Percentiles rank a stretch among this genome's conserved stretches.
Conservation (phyloP, 30 jellyfish, hydroid and myxozoan genomes). For the Clytia hemisphaerica region DNA sequence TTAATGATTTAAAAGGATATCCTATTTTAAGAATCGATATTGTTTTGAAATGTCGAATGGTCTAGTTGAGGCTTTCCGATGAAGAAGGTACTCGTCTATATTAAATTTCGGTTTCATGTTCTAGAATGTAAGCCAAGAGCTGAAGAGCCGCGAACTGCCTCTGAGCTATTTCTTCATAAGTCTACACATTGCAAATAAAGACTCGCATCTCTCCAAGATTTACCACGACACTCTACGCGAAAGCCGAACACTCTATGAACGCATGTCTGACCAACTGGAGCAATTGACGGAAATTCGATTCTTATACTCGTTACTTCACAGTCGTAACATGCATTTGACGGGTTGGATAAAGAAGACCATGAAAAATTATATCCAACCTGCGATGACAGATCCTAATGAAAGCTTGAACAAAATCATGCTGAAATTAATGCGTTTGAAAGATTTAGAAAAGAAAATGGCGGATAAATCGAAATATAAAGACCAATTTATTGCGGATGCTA, state of each 20-base stretch:
- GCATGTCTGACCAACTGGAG: constrained; percentile 26
- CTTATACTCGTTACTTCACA: constrained; percentile 53
- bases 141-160: constrained; percentile 66
- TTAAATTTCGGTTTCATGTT: neutral
- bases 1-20: too few relatives aligned
- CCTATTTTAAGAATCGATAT: too few relatives aligned
- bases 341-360: constrained; percentile 57
- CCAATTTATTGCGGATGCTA: constrained; percentile 52
- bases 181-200: constrained; percentile 6
- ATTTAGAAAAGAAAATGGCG: constrained; percentile 50
- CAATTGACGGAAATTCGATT: constrained; percentile 26
- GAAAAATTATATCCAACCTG: constrained; percentile 5
- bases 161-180: constrained; percentile 41
- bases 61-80: too few relatives aligned
- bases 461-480: constrained; percentile 60
- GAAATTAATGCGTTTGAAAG: constrained; percentile 64
- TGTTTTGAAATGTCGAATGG: too few relatives aligned
- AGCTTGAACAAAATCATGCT: constrained; percentile 64
- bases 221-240: constrained; percentile 22
- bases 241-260: constrained; percentile 47
- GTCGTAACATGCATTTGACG: constrained; percentile 49
- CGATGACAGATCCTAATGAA: constrained; percentile 27
- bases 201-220: constrained; percentile 20
- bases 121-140: constrained; percentile 53
- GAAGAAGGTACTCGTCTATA: too few relatives aligned